These are phyloP conservation scores for Leptothorax acervorum DNA, from an alignment of 2,888 invertebrate species.

Conservation along the genomic window DNA sequence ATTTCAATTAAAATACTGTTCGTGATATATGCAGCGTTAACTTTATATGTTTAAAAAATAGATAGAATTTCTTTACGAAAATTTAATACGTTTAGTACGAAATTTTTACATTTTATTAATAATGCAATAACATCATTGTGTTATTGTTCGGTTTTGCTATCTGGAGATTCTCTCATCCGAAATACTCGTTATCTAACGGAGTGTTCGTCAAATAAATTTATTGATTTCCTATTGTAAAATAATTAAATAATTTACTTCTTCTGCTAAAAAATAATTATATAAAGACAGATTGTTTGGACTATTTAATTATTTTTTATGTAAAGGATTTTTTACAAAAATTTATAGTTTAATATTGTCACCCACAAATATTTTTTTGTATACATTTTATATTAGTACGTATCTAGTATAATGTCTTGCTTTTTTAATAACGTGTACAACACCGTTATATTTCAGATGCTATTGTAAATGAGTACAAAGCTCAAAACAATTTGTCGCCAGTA, in stretches of 20 bases:
- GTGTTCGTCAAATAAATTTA: constrained; percentile 36
- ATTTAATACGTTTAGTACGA: not conserved
- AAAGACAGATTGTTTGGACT: too few relatives aligned
- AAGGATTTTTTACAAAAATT: too few relatives aligned
- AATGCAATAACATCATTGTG: too few relatives aligned
- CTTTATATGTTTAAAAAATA: not conserved
- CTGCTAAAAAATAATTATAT: too few relatives aligned
- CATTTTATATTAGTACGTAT: too few relatives aligned
- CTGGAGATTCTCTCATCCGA: constrained; percentile 9
- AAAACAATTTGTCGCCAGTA: not conserved
- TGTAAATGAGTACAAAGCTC: not conserved
- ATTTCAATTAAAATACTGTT: constrained; percentile 10
- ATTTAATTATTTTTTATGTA: too few relatives aligned
- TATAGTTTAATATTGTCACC: too few relatives aligned
- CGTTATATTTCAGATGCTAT: not conserved
- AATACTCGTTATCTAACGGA: not conserved
- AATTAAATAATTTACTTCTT: too few relatives aligned
- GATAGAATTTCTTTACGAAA: not conserved
- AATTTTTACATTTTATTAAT: not conserved
- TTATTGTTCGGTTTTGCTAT: not conserved
- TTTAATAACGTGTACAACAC: not conserved
- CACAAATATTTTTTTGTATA: too few relatives aligned
- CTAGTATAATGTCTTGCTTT: too few relatives aligned
- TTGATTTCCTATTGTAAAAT: constrained; percentile 48
- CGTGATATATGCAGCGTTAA: not conserved